These are phyloP conservation scores for Drosophila pseudoananassae DNA, from an alignment of 1,140 invertebrate genomes.

Conservation along the genomic window DNA sequence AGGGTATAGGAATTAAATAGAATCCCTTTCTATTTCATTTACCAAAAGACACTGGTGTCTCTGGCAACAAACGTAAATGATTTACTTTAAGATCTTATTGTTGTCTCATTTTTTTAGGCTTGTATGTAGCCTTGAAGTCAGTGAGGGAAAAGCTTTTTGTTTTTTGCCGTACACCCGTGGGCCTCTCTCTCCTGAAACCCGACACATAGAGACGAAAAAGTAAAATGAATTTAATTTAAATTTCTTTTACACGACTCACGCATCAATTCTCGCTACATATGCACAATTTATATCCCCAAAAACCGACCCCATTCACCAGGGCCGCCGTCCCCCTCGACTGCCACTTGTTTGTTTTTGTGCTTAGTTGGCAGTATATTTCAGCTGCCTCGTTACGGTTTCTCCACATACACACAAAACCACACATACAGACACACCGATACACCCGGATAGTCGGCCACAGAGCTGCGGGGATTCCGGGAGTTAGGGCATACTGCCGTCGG, in stretches of 20 bases:
- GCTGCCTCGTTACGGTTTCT: constrained; percentile 14
- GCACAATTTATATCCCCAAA: constrained; percentile 48
- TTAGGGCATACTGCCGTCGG: constrained; percentile 13
- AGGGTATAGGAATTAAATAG: not conserved
- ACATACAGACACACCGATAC: too few species aligned
- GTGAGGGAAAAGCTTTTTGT: not conserved
- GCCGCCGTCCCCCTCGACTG: not conserved
- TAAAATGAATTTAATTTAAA: constrained; percentile 76
- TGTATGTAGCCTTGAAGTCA: not conserved
- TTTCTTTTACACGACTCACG: constrained; percentile 52
- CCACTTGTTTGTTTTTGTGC: constrained; percentile 48
- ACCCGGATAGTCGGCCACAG: constrained; percentile 1
- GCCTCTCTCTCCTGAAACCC: constrained; percentile 30
- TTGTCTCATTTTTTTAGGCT: not conserved
- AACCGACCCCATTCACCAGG: constrained; percentile 7
- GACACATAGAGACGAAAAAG: constrained; percentile 27
- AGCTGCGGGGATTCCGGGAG: constrained; percentile 13
- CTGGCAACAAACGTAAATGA: not conserved
- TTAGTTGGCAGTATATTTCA: constrained; percentile 22
- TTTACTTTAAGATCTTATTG: not conserved
- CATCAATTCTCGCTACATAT: constrained; percentile 65
- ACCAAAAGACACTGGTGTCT: not conserved
- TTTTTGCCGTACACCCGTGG: not conserved
- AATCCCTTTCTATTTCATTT: not conserved
- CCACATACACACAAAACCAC: not conserved